Conservation (phyloP, 2,113 vertebrate genomes). For the Entomyzon cyanotis region DNA sequence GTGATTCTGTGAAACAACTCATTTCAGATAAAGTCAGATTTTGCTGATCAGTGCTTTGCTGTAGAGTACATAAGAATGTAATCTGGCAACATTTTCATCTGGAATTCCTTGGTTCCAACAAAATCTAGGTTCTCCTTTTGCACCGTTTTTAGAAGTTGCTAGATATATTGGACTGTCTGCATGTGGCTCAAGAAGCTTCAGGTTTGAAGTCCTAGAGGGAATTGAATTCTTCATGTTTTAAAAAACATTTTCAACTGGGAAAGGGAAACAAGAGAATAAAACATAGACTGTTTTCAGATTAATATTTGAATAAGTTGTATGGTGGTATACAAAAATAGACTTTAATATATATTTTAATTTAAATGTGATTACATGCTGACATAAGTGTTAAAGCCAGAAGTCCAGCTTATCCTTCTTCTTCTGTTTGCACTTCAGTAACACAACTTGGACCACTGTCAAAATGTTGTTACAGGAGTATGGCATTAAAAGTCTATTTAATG, state of each 20-base stretch:
- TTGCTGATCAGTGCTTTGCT: background rate
- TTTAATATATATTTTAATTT: background rate
- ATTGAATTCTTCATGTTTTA: background rate
- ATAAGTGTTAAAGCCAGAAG: background rate
- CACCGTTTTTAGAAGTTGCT: background rate
- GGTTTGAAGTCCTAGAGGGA: background rate
- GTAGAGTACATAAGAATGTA: background rate
- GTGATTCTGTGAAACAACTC: background rate
- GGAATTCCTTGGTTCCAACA: background rate
- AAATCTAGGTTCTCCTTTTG: background rate
- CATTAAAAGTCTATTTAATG: background rate
- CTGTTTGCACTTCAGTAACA: background rate
- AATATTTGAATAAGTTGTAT: background rate
- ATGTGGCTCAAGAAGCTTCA: background rate
- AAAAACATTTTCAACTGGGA: background rate
- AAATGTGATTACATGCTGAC: background rate
- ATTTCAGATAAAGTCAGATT: background rate
- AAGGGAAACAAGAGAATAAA: background rate
- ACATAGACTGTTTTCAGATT: background rate
- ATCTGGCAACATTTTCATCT: background rate
- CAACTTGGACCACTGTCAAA: background rate
- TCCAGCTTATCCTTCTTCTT: background rate
- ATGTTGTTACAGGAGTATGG: background rate
- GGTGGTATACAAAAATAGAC: background rate
- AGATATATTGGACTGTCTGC: background rate